Conservation (phyloP, 1,140 invertebrate species). For the Lepidurus packardi region DNA sequence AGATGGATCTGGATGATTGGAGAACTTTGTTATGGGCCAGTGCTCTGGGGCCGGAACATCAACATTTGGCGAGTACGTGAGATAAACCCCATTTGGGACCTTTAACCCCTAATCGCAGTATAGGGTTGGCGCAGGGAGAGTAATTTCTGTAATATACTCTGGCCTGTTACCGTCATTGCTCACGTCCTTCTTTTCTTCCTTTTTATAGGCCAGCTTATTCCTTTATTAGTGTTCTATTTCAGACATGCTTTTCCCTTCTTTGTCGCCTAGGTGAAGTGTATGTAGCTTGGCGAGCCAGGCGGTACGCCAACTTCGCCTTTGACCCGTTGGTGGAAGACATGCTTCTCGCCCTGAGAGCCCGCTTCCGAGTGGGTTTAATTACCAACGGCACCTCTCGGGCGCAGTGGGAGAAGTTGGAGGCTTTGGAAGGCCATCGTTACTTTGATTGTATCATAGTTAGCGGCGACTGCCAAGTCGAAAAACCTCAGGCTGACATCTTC, state of each 20-base stretch:
- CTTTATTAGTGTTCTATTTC: background rate
- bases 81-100: background rate
- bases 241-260: constrained; percentile 33
- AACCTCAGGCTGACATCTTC: constrained; percentile 66
- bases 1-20: constrained; percentile 65
- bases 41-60: constrained; percentile 64
- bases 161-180: background rate
- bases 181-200: background rate
- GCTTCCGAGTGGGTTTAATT: constrained; percentile 63
- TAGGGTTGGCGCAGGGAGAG: background rate
- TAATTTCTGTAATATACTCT: background rate
- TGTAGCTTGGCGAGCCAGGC: constrained; percentile 64
- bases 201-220: background rate
- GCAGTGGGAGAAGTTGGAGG: constrained; percentile 74
- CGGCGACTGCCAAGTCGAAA: constrained; percentile 75
- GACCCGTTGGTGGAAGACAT: constrained; percentile 53
- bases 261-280: constrained; percentile 57
- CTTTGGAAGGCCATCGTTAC: constrained; percentile 57
- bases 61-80: constrained; percentile 57
- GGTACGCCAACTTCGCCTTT: constrained; percentile 61
- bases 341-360: constrained; percentile 58
- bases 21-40: constrained; percentile 65
- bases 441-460: constrained; percentile 75
- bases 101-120: background rate
- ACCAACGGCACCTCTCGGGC: constrained; percentile 75